These are phyloP conservation scores for Perca flavescens DNA, from an alignment of 2,113 vertebrate species.

Conservation along the genomic window DNA sequence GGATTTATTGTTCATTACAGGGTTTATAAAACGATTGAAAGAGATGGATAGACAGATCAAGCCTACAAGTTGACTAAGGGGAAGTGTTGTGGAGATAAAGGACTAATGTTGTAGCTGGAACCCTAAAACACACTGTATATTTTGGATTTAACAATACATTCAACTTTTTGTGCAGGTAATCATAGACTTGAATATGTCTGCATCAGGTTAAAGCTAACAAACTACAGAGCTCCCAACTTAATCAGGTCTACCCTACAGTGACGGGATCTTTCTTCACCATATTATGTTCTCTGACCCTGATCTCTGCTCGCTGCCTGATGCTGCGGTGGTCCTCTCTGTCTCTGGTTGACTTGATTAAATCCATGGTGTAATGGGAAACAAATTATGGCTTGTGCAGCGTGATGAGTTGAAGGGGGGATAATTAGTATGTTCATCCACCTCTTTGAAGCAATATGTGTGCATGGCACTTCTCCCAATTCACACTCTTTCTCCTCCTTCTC, in stretches of 20 bases:
- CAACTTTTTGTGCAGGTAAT: conserved; percentile 5
- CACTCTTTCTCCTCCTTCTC: conserved; percentile 4
- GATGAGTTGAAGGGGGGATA: conserved; percentile 65
- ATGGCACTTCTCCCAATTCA: conserved; percentile 30
- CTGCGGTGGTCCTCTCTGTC: conserved; percentile 20
- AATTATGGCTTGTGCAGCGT: conserved; percentile 73
- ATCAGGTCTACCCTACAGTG: conserved; percentile 12
- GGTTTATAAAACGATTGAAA: conserved; percentile 52
- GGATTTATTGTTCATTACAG: conserved; percentile 59
- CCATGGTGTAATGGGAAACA: conserved; percentile 75
- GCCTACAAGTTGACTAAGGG: conserved; percentile 7
- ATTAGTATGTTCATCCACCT: conserved; percentile 70
- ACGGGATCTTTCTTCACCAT: conserved; percentile 12
- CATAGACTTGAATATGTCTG: background rate
- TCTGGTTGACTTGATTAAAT: conserved; percentile 73
- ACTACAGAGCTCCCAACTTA: background rate
- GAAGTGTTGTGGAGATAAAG: conserved; percentile 13
- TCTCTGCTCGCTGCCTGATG: background rate
- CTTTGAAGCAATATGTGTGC: conserved; percentile 39
- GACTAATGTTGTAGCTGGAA: conserved; percentile 1
- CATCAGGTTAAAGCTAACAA: background rate
- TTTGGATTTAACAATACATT: background rate
- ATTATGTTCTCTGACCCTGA: conserved; percentile 26
- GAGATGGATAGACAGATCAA: conserved; percentile 27
- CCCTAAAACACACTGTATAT: background rate